Evolutionary conservation across 2,113 vertebrate genomes (phyloP).

Genomic region (Mustela nigripes): DNA sequence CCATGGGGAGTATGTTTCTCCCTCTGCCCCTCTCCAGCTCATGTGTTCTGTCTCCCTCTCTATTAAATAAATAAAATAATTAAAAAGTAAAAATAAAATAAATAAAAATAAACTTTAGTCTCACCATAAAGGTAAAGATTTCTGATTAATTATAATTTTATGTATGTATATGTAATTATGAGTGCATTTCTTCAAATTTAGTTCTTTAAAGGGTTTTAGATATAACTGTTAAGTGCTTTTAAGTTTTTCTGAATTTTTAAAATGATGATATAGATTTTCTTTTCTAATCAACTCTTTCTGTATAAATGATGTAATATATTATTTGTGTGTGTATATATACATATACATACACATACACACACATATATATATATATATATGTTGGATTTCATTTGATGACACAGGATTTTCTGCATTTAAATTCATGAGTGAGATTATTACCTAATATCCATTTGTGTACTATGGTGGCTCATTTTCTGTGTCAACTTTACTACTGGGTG

Average conservation of each 20-base stretch:
- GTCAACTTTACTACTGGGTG: not conserved
- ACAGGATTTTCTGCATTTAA: not conserved
- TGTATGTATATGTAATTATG: not conserved
- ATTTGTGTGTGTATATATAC: not conserved
- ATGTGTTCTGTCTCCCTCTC: too few species aligned
- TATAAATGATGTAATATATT: not conserved
- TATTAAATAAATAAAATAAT: too few species aligned
- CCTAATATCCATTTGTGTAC: not conserved
- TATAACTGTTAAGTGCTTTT: not conserved
- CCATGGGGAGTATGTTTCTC: too few species aligned
- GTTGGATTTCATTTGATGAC: not conserved
- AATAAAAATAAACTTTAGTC: not conserved
- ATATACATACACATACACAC: too few species aligned
- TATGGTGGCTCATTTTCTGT: not conserved
- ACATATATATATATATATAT: not conserved
- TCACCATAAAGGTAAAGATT: not conserved
- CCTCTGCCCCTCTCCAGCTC: too few species aligned
- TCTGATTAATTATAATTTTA: not conserved
- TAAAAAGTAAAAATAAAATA: too few species aligned
- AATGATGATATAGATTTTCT: not conserved
- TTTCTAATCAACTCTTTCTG: not conserved
- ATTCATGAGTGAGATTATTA: not conserved
- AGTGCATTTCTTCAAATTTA: not conserved
- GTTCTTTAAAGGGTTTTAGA: not conserved
- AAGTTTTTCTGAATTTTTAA: not conserved